Base-by-base conservation (phyloP, 2,888 invertebrate genomes). In the Lumbricus terrestris region DNA sequence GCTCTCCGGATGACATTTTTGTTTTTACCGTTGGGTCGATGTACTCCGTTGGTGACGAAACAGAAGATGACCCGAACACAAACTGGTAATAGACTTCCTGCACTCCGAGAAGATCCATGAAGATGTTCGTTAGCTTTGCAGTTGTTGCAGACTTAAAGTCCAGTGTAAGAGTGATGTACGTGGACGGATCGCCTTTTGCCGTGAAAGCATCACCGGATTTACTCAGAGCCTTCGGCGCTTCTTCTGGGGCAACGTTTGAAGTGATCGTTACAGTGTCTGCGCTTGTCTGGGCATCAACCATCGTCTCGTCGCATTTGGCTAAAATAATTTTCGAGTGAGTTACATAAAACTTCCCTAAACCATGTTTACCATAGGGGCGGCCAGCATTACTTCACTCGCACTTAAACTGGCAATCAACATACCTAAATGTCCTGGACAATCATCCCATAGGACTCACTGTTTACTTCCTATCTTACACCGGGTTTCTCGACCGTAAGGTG, bases 201-300 rank as follows among this genome's bases (percentile, higher is more conserved):
- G 18, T 34, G 69, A 37, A 89, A 1, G n/a, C 42, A 20, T 54
- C 35, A 23, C 89, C 89, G 69, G 89, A 69, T 11, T 35, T 35
- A 20, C 35, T 69, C 34, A 89, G 89, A 34, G 89, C 89, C 34
- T 89, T 89, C 35, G 33, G 11, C 23, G 89, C 54, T 1, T 69
- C 69, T 34, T 54, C 82, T 1, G 89, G 47, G 33, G 20, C n/a
- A 23, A 34, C 35, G 82, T n/a, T 54, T 54, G 89, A 34, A 35
- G 89, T 82, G n/a, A 89, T 89, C 20, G 42, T 37, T 4, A 89
- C 5, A 47, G 69, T 33, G 20, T 89, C 89, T 34, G 29, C 20
- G 89, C 69, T 89, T 34, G 69, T 54, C 82, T 89, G 33, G 35
- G n/a, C 47, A 47, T 89, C 47, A 82, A 89, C 0, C 89, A 89